Base-by-base conservation (phyloP, 2,113 vertebrate genomes). In the Thomomys bottae region DNA sequence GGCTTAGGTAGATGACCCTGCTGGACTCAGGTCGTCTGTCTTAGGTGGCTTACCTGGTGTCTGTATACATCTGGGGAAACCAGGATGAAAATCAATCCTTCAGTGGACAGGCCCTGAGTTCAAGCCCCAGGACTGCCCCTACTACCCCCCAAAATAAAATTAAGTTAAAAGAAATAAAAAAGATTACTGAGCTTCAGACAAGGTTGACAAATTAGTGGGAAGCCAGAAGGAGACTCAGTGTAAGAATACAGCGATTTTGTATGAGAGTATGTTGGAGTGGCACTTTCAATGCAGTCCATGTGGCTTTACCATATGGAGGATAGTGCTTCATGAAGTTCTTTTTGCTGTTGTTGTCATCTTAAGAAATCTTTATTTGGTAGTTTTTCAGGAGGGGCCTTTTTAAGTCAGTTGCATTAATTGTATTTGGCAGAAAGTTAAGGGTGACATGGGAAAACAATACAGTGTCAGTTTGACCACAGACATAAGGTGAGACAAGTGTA, bases 291-390 rank as follows among this genome's bases (percentile, higher is more conserved):
- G 63, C 64, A 20, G 12, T 92, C 8, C 61, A 30, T 18, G 21
- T 78, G 38, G 64, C 45, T 89, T 0, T 42, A 61, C 6, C 42
- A 38, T 66, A 54, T 21, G 4, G 3, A 66, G n/a, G 30, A 87
- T 38, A 87, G 77, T 59, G 8, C 57, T 90, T 94, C 18, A 54
- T 61, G 30, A 84, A 40, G 78, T 54, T 79, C n/a, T n/a, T 70
- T 83, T 93, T 90, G 54, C 23, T 42, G 9, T 78, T 77, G 24
- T 72, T 83, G 68, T 90, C n/a, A n/a, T n/a, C 81, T 88, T 71
- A 68, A 94, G 54, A 89, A 89, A 15, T 86, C n/a, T 66, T 24
- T 68, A 61, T 45, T 36, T 87, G 9, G 28, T 84, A 66, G 28
- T 49, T 36, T 85, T 38, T 84, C 28, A 84, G 17, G n/a, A n/a